Conservation (phyloP, 1,140 invertebrate species). For the Lepidotrigona ventralis region DNA sequence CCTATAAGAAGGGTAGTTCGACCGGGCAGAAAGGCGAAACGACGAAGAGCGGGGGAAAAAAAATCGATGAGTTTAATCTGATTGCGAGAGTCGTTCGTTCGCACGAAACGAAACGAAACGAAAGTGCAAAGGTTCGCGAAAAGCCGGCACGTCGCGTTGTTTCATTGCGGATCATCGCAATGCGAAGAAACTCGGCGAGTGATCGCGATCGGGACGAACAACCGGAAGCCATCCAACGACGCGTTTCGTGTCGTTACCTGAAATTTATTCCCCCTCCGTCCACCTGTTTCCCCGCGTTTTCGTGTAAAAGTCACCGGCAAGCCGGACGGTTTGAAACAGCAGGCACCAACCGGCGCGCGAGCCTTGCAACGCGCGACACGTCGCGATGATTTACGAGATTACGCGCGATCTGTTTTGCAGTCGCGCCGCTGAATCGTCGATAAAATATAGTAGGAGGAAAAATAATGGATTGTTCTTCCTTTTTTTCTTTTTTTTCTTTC, state of each 20-base stretch:
- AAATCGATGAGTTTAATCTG: conserved; percentile 68
- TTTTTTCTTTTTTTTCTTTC: neutral
- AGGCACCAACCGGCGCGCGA: neutral
- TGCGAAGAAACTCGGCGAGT: neutral
- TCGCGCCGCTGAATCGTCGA: neutral
- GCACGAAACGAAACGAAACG: conserved; percentile 20
- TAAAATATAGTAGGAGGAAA: neutral
- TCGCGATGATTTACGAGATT: conserved; percentile 43
- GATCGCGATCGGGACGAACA: neutral
- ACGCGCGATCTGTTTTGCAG: conserved; percentile 20
- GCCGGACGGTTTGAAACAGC: conserved; percentile 7
- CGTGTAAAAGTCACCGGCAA: conserved; percentile 2
- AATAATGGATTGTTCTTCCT: neutral
- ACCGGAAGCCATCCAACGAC: neutral
- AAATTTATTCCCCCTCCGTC: conserved; percentile 15
- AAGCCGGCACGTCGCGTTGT: neutral
- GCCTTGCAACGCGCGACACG: conserved; percentile 12
- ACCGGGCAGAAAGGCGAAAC: neutral
- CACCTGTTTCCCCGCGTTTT: neutral
- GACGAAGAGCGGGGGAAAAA: conserved; percentile 42
- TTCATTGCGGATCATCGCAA: neutral
- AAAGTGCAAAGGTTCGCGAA: conserved; percentile 1
- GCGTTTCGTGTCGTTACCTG: conserved; percentile 28
- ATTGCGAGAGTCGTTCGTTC: conserved; percentile 60
- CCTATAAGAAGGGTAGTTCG: neutral